Conservation (phyloP, 2,888 invertebrate species). For the Epinotia brunnichana region DNA sequence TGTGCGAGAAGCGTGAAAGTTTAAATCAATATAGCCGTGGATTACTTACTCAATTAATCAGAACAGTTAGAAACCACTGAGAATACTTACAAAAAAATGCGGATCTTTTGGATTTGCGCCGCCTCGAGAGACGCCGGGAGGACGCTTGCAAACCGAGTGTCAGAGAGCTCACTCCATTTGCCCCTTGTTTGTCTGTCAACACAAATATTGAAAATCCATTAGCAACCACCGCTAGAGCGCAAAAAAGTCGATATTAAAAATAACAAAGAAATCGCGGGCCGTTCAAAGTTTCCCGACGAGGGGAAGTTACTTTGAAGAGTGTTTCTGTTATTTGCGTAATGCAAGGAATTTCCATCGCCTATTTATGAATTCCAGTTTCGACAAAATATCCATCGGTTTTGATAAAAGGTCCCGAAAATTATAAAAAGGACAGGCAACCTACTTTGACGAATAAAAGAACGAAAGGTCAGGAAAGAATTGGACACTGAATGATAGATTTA, state of each 20-base stretch:
- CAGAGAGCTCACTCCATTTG: slow-evolving; percentile 68
- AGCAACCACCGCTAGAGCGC: slow-evolving; percentile 71
- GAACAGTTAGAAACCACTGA: neutral
- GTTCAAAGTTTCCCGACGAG: slow-evolving; percentile 62
- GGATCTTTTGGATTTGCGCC: slow-evolving; percentile 7
- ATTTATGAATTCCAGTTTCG: slow-evolving; percentile 44
- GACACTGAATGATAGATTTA: slow-evolving; percentile 28
- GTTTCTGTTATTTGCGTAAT: slow-evolving; percentile 55
- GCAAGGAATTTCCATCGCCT: slow-evolving; percentile 45
- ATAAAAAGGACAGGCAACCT: slow-evolving; percentile 30
- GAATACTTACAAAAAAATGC: slow-evolving; percentile 20
- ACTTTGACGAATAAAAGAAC: slow-evolving; percentile 36
- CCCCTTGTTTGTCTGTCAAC: slow-evolving; percentile 78
- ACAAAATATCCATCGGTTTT: slow-evolving; percentile 41
- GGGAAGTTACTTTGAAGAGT: slow-evolving; percentile 63
- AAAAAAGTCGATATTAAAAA: slow-evolving; percentile 78
- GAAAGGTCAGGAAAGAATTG: slow-evolving; percentile 34
- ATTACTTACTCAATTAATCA: slow-evolving; percentile 5
- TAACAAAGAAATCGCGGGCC: slow-evolving; percentile 70
- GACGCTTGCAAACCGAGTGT: slow-evolving; percentile 44
- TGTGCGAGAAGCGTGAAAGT: too few relatives aligned
- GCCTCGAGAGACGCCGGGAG: slow-evolving; percentile 10
- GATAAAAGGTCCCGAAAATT: slow-evolving; percentile 42
- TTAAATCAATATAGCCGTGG: too few relatives aligned
- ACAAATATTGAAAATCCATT: slow-evolving; percentile 83